A percentile compares a stretch with the other conserved stretches of the same genome.
phyloP scores from a whole-genome alignment of 2,797 vertebrate genomes.

The Huso huso region DNA sequence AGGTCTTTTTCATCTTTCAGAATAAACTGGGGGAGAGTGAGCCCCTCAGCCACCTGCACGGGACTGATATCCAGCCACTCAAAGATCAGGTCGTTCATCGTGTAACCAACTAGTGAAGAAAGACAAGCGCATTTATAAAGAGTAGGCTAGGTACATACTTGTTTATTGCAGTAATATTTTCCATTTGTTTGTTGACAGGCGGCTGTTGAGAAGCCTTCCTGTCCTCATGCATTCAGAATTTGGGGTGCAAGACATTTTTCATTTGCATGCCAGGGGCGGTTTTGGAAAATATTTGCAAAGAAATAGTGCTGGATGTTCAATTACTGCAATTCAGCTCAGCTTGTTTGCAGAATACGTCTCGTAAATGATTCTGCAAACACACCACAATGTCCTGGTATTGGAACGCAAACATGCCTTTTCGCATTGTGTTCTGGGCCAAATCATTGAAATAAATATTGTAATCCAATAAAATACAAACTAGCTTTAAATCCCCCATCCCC shows the following conservation, averaged over 20 bases:
- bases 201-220: slow-evolving; percentile 42
- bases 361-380: slow-evolving; percentile 1
- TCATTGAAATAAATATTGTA: no score
- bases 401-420: slow-evolving; percentile 5
- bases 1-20: slow-evolving; percentile 85
- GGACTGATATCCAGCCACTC: slow-evolving; percentile 83
- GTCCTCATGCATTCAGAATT: slow-evolving; percentile 29
- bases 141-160: no score
- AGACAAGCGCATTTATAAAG: no score
- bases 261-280: slow-evolving; percentile 27
- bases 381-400: slow-evolving; percentile 10
- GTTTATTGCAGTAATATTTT: slow-evolving; percentile 17
- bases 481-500: no score
- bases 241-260: slow-evolving; percentile 23
- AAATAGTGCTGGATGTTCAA: slow-evolving; percentile 19
- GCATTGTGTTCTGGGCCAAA: no score
- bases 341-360: neutral
- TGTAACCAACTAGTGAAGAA: slow-evolving; percentile 75
- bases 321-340: slow-evolving; percentile 7
- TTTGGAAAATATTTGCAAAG: slow-evolving; percentile 19
- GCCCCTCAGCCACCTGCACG: slow-evolving; percentile 85
- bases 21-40: slow-evolving; percentile 88
- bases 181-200: slow-evolving; percentile 21
- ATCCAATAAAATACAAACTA: no score
- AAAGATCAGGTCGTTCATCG: slow-evolving; percentile 91